These are phyloP conservation scores for Esox niger DNA, from an alignment of 2,113 vertebrate species.

Conservation along the genomic window DNA sequence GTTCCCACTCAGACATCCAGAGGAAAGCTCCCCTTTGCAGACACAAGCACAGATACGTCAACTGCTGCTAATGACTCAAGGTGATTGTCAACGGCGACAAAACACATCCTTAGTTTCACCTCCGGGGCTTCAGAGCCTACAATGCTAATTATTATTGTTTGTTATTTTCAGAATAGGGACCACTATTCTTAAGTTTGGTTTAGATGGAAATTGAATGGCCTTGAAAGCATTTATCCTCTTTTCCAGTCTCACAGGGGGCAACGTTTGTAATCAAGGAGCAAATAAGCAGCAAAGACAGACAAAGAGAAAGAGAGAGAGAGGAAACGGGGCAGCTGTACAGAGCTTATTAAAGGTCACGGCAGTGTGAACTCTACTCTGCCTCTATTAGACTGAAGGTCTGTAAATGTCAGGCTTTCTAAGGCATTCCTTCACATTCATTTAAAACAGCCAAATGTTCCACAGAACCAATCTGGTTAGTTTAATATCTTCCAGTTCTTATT, in stretches of 20 bases:
- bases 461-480: conserved; percentile 12
- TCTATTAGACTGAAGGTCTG: conserved; percentile 43
- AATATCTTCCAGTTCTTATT: background rate
- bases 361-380: conserved; percentile 42
- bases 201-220: no score
- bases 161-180: background rate
- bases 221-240: no score
- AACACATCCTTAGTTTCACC: background rate
- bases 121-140: no score
- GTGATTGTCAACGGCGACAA: background rate
- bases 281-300: conserved; percentile 3
- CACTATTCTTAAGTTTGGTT: no score
- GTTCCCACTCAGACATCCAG: conserved; percentile 24
- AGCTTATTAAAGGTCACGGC: conserved; percentile 55
- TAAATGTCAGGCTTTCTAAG: conserved; percentile 55
- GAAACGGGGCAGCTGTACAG: conserved; percentile 36
- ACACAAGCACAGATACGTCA: conserved; percentile 65
- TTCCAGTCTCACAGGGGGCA: background rate
- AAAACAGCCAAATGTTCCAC: conserved; percentile 26
- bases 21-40: conserved; percentile 46
- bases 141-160: background rate
- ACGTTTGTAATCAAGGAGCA: background rate
- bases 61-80: conserved; percentile 64
- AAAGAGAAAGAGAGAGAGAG: conserved; percentile 3
- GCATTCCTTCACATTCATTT: conserved; percentile 31